Base-by-base conservation (phyloP, 2,113 vertebrate species). In the Falco punctatus region DNA sequence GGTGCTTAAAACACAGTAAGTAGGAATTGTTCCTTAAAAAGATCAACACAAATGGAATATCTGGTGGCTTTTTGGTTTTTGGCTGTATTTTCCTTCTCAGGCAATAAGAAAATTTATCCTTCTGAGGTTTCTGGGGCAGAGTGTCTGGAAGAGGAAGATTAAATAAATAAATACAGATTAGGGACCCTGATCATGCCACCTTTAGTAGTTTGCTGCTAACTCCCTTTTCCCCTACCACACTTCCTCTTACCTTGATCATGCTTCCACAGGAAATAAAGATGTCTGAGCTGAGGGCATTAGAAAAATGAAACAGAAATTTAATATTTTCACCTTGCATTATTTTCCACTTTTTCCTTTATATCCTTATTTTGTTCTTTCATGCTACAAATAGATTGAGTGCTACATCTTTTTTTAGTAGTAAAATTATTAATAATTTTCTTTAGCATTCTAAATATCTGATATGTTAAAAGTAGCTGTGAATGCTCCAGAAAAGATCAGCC, bases 21-120 rank as follows among this genome's bases (percentile, higher is more conserved):
- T 88, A 72, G 49, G 80, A 86, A 81, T 65, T 91, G 35, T 93
- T 92, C 65, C 52, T 86, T 90, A 49, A 55, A 96, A 95, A 94
- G 66, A 52, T 92, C 86, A 94, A 74, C 16, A 52, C 18, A 88
- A 90, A 49, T 30, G 6, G n/a, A 91, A 21, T 82, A 77, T 52
- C 57, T 90, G n/a, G n/a, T 59, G 61, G 3, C 0, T 5, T 81
- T 79, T 73, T 40, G 8, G 2, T 28, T 84, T 84, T 85, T 65
- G 6, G 6, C 16, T 79, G 75, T 66, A 24, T 61, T 38, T 24
- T 14, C 15, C 15, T 62, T 85, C 26, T 55, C 20, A 58, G 19
- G 40, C 46, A 81, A 49, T 51, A 55, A 86, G 46, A 52, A 66
- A 62, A 80, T 70, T 9, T 70, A 80, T 12, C 23, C 38, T 69